A percentile compares a stretch with the other conserved stretches of the same genome.
Conservation (phyloP, 2,113 vertebrate species). For the Psilopsiagon aymara region DNA sequence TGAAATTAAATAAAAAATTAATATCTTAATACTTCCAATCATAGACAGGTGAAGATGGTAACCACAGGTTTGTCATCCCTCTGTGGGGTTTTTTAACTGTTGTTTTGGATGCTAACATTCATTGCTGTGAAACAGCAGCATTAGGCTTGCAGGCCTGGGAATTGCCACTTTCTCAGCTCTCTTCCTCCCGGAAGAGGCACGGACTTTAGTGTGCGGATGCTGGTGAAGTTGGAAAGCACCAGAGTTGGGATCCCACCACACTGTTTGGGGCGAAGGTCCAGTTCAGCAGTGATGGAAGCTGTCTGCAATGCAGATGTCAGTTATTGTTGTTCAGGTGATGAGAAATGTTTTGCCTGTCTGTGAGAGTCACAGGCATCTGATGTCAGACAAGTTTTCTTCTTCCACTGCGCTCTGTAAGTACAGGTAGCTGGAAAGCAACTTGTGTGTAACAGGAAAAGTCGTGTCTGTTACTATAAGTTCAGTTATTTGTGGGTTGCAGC, state of each 20-base stretch:
- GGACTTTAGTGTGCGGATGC: background rate
- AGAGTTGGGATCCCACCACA: background rate
- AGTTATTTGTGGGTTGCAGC: background rate
- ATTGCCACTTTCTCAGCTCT: background rate
- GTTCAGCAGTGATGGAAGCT: background rate
- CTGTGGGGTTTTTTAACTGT: background rate
- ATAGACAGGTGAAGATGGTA: background rate
- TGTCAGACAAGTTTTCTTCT: background rate
- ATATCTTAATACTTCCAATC: background rate
- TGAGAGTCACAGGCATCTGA: background rate
- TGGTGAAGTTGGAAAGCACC: background rate
- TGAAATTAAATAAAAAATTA: background rate
- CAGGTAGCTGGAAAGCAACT: conserved; percentile 1
- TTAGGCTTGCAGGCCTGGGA: background rate
- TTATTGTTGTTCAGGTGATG: background rate
- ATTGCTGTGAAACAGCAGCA: background rate
- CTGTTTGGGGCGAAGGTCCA: rapidly evolving
- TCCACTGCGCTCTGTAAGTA: background rate
- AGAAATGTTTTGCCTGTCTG: background rate
- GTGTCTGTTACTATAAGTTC: background rate
- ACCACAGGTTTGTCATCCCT: background rate
- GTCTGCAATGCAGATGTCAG: background rate
- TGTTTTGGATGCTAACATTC: background rate
- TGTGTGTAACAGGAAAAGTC: background rate
- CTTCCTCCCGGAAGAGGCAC: background rate